Evolutionary conservation across 2,888 invertebrate species (phyloP).

Genomic region (Adelphocoris suturalis): DNA sequence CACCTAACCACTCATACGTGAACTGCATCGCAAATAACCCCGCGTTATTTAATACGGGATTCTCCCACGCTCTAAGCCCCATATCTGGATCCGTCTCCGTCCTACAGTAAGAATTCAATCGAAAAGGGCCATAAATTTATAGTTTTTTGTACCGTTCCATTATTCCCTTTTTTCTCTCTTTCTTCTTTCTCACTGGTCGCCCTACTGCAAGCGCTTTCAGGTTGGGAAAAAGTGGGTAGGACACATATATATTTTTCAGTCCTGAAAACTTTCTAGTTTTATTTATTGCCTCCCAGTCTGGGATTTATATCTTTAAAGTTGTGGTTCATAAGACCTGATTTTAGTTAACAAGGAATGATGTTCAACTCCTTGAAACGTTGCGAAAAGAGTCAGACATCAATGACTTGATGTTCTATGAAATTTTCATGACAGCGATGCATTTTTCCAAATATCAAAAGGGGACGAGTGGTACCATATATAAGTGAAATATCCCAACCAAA

Average conservation of each 20-base stretch:
- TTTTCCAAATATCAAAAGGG: no score
- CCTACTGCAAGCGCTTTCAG: background rate
- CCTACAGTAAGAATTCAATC: constrained; percentile 33
- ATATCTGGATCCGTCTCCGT: constrained; percentile 37
- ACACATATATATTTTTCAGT: background rate
- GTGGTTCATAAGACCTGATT: no score
- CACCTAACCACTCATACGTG: constrained; percentile 39
- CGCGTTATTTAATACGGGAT: constrained; percentile 27
- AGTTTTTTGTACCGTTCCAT: constrained; percentile 38
- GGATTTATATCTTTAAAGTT: no score
- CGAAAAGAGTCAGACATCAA: no score
- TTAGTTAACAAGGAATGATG: no score
- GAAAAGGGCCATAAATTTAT: constrained; percentile 32
- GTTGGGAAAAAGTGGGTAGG: constrained; percentile 1
- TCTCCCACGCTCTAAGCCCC: constrained; percentile 35
- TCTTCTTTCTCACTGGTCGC: background rate
- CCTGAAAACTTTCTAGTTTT: background rate
- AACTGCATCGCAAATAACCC: constrained; percentile 25
- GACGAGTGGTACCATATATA: no score
- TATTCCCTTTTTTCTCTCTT: constrained; percentile 3
- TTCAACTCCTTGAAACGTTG: no score
- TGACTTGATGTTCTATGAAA: no score
- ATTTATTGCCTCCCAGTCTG: background rate
- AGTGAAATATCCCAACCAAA: no score
- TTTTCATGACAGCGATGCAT: no score